Base-by-base conservation (phyloP, 1,140 invertebrate species). In the Andrena cerasifolii region DNA sequence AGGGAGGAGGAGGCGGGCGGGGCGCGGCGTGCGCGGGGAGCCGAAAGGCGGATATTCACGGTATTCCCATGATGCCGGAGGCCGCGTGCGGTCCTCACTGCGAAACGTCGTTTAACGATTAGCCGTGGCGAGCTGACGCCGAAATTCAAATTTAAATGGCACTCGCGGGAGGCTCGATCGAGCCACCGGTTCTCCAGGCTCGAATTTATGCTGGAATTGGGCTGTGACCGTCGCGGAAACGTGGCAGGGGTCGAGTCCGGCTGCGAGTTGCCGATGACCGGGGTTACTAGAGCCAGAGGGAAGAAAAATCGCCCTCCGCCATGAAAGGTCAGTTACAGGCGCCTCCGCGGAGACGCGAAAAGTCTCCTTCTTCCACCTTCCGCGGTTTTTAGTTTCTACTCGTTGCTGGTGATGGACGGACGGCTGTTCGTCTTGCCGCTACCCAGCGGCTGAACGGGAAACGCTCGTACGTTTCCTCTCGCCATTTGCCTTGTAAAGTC, bases 31-130 rank as follows among this genome's bases (percentile, higher is more conserved):
- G 40, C 18, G 53, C 53, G 47, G 40, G 28, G 59, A 49, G 54
- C 10, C 21, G 43, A 70, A 59, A 66, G 47, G 31, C 36, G 53
- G 28, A 75, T 53, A 79, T 59, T 33, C 63, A 40, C 49, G 51
- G 58, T 56, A 79, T 72, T 67, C 67, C 67, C 75, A 59, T 59
- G 66, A 61, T 56, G 51, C 67, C 47, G 18, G 40, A 33, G 54
- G 49, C 51, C 12, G 33, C 24, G n/a, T 8, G 36, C 53, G 51
- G 53, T 58, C 24, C 53, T 56, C 36, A n/a, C 26, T 66, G 36
- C 78, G 79, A 82, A 86, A 86, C 76, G 74, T 77, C 84, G 78
- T 86, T 86, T 86, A 86, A 83, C 83, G 81, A 86, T 86, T 86
- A 86, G 75, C 84, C 73, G 36, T n/a, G 49, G 58, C 76, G 72